Conservation (phyloP, 2,113 vertebrate genomes). For the Seriola quinqueradiata region DNA sequence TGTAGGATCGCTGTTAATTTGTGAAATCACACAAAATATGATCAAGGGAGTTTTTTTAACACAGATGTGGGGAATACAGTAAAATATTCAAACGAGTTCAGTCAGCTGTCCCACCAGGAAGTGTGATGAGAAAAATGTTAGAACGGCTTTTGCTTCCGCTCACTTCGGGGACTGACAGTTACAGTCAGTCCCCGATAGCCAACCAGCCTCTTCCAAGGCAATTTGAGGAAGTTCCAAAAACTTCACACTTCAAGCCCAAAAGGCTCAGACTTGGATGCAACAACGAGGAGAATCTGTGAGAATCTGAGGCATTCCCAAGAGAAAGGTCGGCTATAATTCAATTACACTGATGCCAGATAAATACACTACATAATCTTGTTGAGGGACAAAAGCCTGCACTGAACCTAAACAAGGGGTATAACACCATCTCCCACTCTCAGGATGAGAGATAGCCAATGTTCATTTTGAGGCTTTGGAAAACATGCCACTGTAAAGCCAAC, state of each 20-base stretch:
- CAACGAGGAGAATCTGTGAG: conserved; percentile 27
- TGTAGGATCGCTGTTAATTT: conserved; percentile 18
- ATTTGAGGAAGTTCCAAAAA: conserved; percentile 71
- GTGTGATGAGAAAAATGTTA: conserved; percentile 33
- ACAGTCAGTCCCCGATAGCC: conserved; percentile 16
- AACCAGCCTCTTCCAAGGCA: conserved; percentile 53
- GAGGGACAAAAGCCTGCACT: conserved; percentile 43
- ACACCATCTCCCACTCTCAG: conserved; percentile 12
- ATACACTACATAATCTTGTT: conserved; percentile 51
- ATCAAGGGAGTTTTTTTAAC: conserved; percentile 7
- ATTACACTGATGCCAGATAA: conserved; percentile 54
- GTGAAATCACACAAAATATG: conserved; percentile 21
- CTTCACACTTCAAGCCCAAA: conserved; percentile 53
- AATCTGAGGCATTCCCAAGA: conserved; percentile 41
- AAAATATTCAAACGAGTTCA: conserved; percentile 42
- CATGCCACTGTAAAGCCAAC: conserved; percentile 47
- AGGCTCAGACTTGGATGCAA: conserved; percentile 43
- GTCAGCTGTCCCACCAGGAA: conserved; percentile 18
- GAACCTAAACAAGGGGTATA: conserved; percentile 17
- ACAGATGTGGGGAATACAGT: conserved; percentile 19
- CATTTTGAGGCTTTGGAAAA: conserved; percentile 47
- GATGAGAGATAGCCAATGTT: conserved; percentile 13
- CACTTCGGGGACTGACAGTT: conserved; percentile 25
- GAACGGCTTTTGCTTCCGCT: conserved; percentile 53
- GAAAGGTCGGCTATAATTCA: conserved; percentile 44